These are phyloP conservation scores for Puntigrus tetrazona DNA, from an alignment of 2,113 vertebrate genomes.

Conservation along the genomic window DNA sequence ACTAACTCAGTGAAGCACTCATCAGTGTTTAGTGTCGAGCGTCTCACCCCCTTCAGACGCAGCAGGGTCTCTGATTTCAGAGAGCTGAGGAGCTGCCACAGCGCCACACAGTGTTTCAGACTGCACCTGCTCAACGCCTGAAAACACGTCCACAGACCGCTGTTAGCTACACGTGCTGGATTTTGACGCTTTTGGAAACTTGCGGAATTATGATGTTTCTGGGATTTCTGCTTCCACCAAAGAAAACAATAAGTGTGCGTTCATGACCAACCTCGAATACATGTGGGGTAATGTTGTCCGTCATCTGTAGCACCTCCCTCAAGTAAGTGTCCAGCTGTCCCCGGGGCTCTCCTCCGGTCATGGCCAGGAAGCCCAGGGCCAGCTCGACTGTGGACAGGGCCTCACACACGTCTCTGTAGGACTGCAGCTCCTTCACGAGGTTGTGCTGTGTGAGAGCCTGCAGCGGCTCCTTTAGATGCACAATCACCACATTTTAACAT, in stretches of 20 bases:
- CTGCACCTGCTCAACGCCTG: slow-evolving; percentile 82
- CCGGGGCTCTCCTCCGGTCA: slow-evolving; percentile 78
- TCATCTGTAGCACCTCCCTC: slow-evolving; percentile 84
- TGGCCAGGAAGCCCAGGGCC: slow-evolving; percentile 87
- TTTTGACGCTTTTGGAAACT: too few species aligned
- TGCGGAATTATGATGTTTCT: too few species aligned
- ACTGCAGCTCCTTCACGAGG: slow-evolving; percentile 83
- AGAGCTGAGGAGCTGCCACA: slow-evolving; percentile 89
- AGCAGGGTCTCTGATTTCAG: slow-evolving; percentile 88
- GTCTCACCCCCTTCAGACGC: slow-evolving; percentile 80
- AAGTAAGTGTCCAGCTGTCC: slow-evolving; percentile 81
- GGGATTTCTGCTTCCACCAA: too few species aligned
- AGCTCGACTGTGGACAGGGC: slow-evolving; percentile 84
- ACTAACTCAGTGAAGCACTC: neutral
- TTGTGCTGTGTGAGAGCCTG: slow-evolving; percentile 69
- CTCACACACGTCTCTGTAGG: slow-evolving; percentile 90
- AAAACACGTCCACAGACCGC: too few species aligned
- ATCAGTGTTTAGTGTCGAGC: neutral
- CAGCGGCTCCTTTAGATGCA: slow-evolving; percentile 75
- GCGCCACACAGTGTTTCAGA: slow-evolving; percentile 80
- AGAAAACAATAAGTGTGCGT: too few species aligned
- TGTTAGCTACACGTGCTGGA: too few species aligned
- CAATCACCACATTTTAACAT: too few species aligned
- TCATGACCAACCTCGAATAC: slow-evolving; percentile 80
- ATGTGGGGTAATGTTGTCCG: slow-evolving; percentile 77